phyloP scores from a whole-genome alignment of 2,888 invertebrate genomes.

The Cryptophagus acutangulus region DNA sequence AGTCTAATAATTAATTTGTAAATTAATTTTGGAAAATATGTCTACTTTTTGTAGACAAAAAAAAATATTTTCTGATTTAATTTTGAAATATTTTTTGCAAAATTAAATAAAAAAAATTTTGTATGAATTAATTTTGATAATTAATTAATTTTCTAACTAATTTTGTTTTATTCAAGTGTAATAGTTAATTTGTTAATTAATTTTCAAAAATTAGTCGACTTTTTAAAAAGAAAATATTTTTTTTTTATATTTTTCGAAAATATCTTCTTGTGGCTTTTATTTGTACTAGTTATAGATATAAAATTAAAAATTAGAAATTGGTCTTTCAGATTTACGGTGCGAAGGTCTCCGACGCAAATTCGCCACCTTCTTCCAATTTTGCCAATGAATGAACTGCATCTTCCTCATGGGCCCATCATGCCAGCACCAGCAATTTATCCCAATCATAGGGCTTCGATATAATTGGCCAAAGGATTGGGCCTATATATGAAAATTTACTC shows the following conservation, averaged over 20 bases:
- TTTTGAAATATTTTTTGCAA: too few species aligned
- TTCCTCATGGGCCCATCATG: slow-evolving; percentile 42
- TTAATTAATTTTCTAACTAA: too few species aligned
- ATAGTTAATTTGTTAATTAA: too few species aligned
- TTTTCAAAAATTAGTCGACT: too few species aligned
- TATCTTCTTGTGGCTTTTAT: neutral
- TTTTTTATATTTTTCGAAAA: too few species aligned
- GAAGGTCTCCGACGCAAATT: slow-evolving; percentile 46
- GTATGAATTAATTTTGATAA: too few species aligned
- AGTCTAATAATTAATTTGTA: too few species aligned
- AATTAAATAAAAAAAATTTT: too few species aligned
- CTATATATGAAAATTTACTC: slow-evolving; percentile 18
- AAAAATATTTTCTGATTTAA: slow-evolving; percentile 5
- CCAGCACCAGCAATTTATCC: slow-evolving; percentile 48
- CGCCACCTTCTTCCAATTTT: slow-evolving; percentile 45
- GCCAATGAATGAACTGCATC: slow-evolving; percentile 48
- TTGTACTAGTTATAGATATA: neutral
- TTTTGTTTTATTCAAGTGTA: too few species aligned
- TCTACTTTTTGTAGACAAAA: too few species aligned
- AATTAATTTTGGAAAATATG: neutral
- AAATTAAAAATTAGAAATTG: neutral
- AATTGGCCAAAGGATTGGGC: slow-evolving; percentile 26
- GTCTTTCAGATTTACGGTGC: slow-evolving; percentile 39
- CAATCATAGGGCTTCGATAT: slow-evolving; percentile 49
- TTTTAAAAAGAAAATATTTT: too few species aligned